Percentiles rank a stretch among this genome's conserved stretches.
Conservation (phyloP, 2,797 vertebrate genomes). For the Tokudaia tokunoshimensis region DNA sequence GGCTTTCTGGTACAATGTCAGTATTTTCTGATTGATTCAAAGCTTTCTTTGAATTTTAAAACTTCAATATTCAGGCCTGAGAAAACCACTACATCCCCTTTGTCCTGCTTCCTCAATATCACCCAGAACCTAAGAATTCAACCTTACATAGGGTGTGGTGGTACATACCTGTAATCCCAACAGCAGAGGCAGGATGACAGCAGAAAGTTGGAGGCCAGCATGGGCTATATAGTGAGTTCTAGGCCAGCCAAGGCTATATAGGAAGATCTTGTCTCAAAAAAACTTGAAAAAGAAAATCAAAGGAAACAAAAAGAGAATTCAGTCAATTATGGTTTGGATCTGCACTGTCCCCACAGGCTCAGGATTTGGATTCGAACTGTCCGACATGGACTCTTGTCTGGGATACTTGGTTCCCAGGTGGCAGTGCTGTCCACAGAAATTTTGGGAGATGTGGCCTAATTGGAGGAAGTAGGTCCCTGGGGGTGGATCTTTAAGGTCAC, state of each 20-base stretch:
- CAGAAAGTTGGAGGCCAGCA: not conserved
- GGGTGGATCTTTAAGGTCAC: not conserved
- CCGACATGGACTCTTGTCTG: not conserved
- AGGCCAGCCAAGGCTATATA: not conserved
- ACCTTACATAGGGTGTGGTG: not conserved
- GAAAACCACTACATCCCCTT: not conserved
- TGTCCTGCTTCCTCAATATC: not conserved
- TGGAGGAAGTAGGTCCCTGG: not conserved
- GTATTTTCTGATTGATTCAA: slow-evolving; percentile 45
- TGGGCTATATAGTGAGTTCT: not conserved
- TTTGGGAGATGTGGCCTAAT: not conserved
- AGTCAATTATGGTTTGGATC: not conserved
- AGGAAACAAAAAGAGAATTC: not conserved
- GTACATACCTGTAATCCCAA: not conserved
- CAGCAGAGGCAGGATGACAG: not conserved
- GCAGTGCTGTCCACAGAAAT: not conserved
- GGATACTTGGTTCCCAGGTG: not conserved
- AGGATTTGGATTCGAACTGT: not conserved
- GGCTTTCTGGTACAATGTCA: not conserved
- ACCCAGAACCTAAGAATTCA: not conserved
- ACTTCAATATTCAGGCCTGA: slow-evolving; percentile 22
- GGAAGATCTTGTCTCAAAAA: not conserved
- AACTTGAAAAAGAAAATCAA: not conserved
- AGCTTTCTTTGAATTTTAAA: not conserved
- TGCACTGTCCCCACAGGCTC: not conserved